Evolutionary conservation across 1,140 invertebrate genomes (phyloP).

Genomic region (Aphelinus atriplicis): DNA sequence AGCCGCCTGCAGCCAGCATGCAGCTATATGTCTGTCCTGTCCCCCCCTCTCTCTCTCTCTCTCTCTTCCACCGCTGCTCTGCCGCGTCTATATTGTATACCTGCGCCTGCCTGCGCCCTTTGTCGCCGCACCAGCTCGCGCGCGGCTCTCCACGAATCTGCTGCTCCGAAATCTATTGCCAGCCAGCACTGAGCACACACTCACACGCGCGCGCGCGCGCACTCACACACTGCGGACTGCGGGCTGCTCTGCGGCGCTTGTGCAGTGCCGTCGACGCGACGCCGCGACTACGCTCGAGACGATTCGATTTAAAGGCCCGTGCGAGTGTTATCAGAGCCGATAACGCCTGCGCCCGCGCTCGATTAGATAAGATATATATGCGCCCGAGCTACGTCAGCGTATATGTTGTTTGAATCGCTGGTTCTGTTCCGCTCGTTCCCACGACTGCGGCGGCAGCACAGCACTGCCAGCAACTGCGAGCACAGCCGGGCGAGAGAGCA

Average conservation of each 20-base stretch:
- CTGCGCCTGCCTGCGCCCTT: background rate
- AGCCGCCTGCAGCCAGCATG: background rate
- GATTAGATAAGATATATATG: too few relatives aligned
- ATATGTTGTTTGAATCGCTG: too few relatives aligned
- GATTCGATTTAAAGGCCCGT: constrained; percentile 5
- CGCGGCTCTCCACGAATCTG: background rate
- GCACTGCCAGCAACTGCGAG: too few relatives aligned
- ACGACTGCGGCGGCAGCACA: too few relatives aligned
- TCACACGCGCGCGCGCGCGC: background rate
- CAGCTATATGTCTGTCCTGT: background rate
- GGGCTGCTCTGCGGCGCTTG: background rate
- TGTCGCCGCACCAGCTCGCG: background rate
- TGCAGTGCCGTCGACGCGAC: constrained; percentile 5
- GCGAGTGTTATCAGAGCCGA: too few relatives aligned
- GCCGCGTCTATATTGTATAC: background rate
- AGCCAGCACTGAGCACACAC: background rate
- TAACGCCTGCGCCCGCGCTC: too few relatives aligned
- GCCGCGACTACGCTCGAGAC: constrained; percentile 16
- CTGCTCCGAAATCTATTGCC: background rate
- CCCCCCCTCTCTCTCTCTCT: background rate
- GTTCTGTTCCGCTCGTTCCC: too few relatives aligned
- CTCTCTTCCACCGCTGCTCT: background rate
- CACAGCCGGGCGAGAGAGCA: background rate
- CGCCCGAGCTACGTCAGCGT: too few relatives aligned
- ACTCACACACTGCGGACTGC: too few relatives aligned